A percentile compares a stretch with the other conserved stretches of the same genome.
These are phyloP conservation scores for Cryptocheilus praepositus DNA, from an alignment of 2,888 invertebrate species.

Conservation along the genomic window DNA sequence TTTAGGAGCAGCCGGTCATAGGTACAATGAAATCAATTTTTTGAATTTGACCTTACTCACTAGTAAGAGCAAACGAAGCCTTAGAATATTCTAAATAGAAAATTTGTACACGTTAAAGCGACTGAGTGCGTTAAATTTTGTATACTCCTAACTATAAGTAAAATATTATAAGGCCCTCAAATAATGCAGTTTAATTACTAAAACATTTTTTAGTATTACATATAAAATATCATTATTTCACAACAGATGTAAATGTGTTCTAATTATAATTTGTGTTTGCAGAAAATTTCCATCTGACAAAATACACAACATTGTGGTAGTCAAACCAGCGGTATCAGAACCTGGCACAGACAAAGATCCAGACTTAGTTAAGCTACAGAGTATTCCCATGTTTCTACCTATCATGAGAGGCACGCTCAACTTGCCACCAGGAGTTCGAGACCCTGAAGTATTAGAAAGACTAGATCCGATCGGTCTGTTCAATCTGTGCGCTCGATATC, in stretches of 20 bases:
- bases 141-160: too few relatives aligned
- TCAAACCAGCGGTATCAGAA: conserved; percentile 81
- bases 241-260: conserved; percentile 1
- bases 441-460: conserved; percentile 91
- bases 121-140: background rate
- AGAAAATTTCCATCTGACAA: conserved; percentile 62
- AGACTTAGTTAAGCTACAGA: conserved; percentile 83
- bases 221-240: background rate
- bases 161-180: too few relatives aligned
- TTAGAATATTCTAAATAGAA: too few relatives aligned
- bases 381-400: conserved; percentile 93
- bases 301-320: conserved; percentile 87
- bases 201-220: too few relatives aligned
- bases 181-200: too few relatives aligned
- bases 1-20: conserved; percentile 46
- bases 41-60: background rate
- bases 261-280: conserved; percentile 42
- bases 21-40: conserved; percentile 29
- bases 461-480: conserved; percentile 83
- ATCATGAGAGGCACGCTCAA: conserved; percentile 93
- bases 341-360: conserved; percentile 84
- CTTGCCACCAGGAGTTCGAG: conserved; percentile 86
- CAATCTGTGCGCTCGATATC: conserved; percentile 86
- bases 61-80: too few relatives aligned
- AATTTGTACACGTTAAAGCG: too few relatives aligned